Conservation (phyloP, 2,797 vertebrate species). For the Galago senegalensis region DNA sequence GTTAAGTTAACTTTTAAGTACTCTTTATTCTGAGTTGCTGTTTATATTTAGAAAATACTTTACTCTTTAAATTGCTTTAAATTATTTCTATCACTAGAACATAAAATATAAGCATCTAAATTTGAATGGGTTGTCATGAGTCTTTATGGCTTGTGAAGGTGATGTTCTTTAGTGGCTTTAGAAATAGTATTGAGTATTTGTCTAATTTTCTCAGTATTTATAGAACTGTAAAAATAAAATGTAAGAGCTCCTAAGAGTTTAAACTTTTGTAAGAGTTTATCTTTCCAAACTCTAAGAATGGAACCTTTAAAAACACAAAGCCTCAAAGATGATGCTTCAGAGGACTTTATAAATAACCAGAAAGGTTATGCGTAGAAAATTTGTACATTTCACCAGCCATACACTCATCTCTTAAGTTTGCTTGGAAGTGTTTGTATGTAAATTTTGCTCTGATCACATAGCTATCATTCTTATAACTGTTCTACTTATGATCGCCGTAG, state of each 20-base stretch:
- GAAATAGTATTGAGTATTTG: conserved; percentile 9
- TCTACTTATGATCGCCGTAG: not conserved
- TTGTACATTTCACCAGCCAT: not conserved
- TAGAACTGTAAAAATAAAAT: conserved; percentile 52
- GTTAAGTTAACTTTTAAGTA: conserved; percentile 33
- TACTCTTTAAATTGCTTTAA: not conserved
- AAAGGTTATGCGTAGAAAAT: not conserved
- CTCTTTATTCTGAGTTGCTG: not conserved
- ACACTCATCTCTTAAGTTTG: not conserved
- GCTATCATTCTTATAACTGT: not conserved
- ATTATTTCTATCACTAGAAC: conserved; percentile 27
- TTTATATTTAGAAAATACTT: conserved; percentile 37
- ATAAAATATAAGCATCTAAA: conserved; percentile 42
- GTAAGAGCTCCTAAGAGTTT: not conserved
- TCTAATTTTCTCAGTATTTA: conserved; percentile 15
- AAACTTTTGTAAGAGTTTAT: not conserved
- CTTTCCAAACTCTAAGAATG: not conserved
- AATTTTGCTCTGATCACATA: not conserved
- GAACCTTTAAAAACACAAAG: not conserved
- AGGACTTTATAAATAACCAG: conserved; percentile 8
- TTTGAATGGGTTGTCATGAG: not conserved
- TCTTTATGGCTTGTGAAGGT: not conserved
- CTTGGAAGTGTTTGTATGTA: not conserved
- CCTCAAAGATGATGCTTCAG: not conserved
- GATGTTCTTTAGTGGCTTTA: conserved; percentile 39